Evolutionary conservation across 2,113 vertebrate species (phyloP).

Genomic region (Equus quagga): DNA sequence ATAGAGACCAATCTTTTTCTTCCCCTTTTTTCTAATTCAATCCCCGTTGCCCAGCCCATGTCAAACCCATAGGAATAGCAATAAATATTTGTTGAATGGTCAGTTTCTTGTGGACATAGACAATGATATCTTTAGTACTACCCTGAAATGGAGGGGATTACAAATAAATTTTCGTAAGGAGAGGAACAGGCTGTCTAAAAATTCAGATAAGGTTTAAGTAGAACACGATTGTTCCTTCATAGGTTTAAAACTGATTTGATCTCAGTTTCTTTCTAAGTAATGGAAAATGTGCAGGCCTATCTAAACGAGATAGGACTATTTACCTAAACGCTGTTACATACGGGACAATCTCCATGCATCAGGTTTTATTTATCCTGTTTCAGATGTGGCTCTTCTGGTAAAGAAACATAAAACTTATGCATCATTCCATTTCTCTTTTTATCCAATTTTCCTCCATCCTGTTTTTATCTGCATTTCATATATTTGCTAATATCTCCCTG

Average conservation of each 20-base stretch:
- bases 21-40: background rate
- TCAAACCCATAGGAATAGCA: background rate
- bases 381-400: background rate
- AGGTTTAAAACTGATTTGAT: slow-evolving; percentile 46
- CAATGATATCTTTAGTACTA: background rate
- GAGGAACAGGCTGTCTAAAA: background rate
- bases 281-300: slow-evolving; percentile 47
- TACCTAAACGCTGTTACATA: background rate
- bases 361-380: slow-evolving; percentile 49
- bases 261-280: slow-evolving; percentile 46
- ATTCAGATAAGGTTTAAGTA: background rate
- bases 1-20: accelerated
- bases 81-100: background rate
- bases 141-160: background rate
- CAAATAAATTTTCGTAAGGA: background rate
- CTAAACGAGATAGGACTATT: slow-evolving; percentile 6
- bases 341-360: background rate
- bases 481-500: slow-evolving; percentile 46
- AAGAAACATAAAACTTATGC: background rate
- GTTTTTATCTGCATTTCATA: slow-evolving; percentile 55
- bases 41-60: background rate
- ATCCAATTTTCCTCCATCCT: slow-evolving; percentile 31
- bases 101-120: background rate
- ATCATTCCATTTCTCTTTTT: slow-evolving; percentile 33
- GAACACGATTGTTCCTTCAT: background rate